Percentiles rank a stretch among this genome's conserved stretches.
Evolutionary conservation across 2,888 invertebrate species (phyloP).

Genomic region (Drosophila kambysellisi): DNA sequence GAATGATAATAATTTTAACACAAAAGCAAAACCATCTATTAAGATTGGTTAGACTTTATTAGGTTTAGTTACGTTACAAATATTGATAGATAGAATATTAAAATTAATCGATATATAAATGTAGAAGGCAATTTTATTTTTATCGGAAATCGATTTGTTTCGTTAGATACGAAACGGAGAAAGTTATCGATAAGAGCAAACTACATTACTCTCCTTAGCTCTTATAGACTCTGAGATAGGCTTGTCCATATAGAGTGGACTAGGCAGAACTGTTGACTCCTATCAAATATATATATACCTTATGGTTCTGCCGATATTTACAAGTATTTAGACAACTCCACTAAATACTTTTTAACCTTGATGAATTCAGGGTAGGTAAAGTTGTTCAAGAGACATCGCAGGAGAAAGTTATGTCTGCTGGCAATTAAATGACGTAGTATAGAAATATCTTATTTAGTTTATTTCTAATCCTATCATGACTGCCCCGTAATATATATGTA

Average conservation of each 20-base stretch:
- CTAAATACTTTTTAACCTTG: not conserved
- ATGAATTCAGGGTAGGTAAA: not conserved
- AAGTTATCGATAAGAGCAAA: not conserved
- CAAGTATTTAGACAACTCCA: not conserved
- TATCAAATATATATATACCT: not conserved
- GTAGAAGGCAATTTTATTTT: not conserved
- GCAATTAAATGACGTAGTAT: not conserved
- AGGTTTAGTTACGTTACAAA: too few species aligned
- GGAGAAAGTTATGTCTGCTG: not conserved
- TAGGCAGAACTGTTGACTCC: not conserved
- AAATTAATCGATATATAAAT: not conserved
- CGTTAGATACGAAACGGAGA: not conserved
- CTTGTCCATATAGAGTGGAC: not conserved
- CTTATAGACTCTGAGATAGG: not conserved
- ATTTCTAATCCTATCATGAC: not conserved
- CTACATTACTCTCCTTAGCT: not conserved
- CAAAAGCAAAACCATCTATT: rapidly evolving
- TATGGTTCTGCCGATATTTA: not conserved
- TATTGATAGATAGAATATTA: not conserved
- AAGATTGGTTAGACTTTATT: not conserved
- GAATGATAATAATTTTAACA: not conserved
- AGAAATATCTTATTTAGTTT: not conserved
- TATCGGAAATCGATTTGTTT: not conserved
- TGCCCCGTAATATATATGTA: not conserved
- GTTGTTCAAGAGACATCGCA: not conserved